Conservation (phyloP, 1,140 invertebrate species). For the Drosophila aff. region DNA sequence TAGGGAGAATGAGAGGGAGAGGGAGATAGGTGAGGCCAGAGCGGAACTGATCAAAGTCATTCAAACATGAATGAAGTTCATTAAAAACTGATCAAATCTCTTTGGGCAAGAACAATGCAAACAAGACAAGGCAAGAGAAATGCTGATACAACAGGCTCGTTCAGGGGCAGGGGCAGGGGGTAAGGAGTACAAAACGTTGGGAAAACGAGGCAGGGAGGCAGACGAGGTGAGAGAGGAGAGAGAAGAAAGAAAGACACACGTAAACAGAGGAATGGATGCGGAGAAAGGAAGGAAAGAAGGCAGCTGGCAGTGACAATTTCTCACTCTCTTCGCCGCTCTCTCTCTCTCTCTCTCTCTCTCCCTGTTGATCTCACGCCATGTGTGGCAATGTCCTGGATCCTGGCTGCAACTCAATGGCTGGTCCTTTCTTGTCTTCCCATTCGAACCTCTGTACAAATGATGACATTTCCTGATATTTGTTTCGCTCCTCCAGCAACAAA, state of each 20-base stretch:
- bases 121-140: constrained; percentile 71
- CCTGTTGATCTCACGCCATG: constrained; percentile 49
- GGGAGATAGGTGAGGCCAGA: constrained; percentile 45
- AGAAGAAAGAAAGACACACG: constrained; percentile 16
- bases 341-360: background rate
- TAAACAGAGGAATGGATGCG: background rate
- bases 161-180: constrained; percentile 1
- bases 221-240: constrained; percentile 6
- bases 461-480: constrained; percentile 83
- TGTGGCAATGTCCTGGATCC: constrained; percentile 64
- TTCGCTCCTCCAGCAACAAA: constrained; percentile 60
- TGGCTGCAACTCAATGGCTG: constrained; percentile 42
- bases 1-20: background rate
- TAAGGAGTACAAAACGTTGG: constrained; percentile 27
- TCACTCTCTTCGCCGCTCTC: constrained; percentile 10
- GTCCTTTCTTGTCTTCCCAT: constrained; percentile 18
- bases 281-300: constrained; percentile 19
- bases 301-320: constrained; percentile 57
- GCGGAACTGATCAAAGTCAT: constrained; percentile 85
- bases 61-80: constrained; percentile 85
- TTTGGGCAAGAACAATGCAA: constrained; percentile 82
- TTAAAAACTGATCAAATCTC: constrained; percentile 84
- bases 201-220: constrained; percentile 9
- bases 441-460: constrained; percentile 65
- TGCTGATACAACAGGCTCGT: constrained; percentile 71